Base-by-base conservation (phyloP, 2,113 vertebrate genomes). In the Leptobrachium leishanense region DNA sequence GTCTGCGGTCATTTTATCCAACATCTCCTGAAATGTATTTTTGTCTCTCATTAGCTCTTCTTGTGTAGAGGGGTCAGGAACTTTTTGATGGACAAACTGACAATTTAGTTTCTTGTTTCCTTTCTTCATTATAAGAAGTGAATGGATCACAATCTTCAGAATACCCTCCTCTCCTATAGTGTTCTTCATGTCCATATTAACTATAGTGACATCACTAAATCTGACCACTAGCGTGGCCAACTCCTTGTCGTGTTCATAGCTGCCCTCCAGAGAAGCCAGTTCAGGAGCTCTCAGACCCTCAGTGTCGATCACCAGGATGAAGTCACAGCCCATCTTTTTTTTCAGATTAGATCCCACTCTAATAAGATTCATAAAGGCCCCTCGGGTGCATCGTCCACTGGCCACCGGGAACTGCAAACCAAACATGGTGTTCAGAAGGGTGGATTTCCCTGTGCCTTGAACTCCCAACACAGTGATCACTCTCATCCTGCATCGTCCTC, bases 1-100 rank as follows among this genome's bases (percentile, higher is more conserved):
- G 2, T 88, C 86, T 57, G 84, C 83, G 6, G 88, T 90, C 88
- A 88, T 90, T 3, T 93, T 89, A 42, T 91, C 69, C 3, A 93
- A 81, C 4, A 89, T 87, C 2, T 93, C 86, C 31, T 89, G 50
- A 5, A 91, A 83, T 55, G 85, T 82, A 8, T 88, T 87, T 63
- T 89, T 82, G 20, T 92, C 92, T 76, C 87, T 82, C 0, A 79
- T 82, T 82, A 88, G 93, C 31, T 91, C 90, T 6, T 89, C 89
- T 12, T 91, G 71, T 2, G 85, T 88, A 20, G 91, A 86, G 6
- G 86, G 79, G 41, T 92, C 93, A 0, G 87, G 88, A 40, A 94
- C 90, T 59, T 91, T 94, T 85, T 94, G 93, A 72, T 93, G 90
- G 1, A 95, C 90, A 75, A 95, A 94, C 67, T 88, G 87, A 77